Evolutionary conservation across 1,140 invertebrate genomes (phyloP).

Genomic region (Drosophila quadrilineata): DNA sequence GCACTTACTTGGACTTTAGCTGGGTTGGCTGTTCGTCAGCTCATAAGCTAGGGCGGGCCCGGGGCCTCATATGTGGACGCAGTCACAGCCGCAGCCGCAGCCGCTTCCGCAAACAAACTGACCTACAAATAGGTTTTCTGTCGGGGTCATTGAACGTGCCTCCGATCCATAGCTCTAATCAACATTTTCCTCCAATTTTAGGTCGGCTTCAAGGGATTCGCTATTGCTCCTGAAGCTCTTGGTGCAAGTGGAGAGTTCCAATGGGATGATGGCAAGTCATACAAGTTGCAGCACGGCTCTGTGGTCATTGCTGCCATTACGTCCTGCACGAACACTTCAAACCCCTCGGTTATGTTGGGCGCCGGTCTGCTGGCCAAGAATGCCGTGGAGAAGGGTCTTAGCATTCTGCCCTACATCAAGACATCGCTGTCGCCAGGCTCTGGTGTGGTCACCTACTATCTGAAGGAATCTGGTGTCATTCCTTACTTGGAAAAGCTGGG

Average conservation of each 20-base stretch:
- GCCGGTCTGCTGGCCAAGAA: slow-evolving; percentile 97
- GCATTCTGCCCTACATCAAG: slow-evolving; percentile 96
- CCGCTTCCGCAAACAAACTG: slow-evolving; percentile 64
- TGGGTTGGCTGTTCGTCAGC: no score
- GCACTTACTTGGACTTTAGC: slow-evolving; percentile 46
- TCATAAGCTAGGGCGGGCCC: no score
- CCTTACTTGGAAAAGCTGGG: slow-evolving; percentile 93
- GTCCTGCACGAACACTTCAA: slow-evolving; percentile 98
- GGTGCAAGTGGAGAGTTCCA: slow-evolving; percentile 87
- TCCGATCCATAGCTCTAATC: neutral
- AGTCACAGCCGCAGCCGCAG: no score
- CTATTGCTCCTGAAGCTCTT: slow-evolving; percentile 87
- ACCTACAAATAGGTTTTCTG: slow-evolving; percentile 51
- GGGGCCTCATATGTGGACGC: no score
- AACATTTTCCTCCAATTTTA: slow-evolving; percentile 73
- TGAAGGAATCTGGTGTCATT: slow-evolving; percentile 91
- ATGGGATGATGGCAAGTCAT: slow-evolving; percentile 91
- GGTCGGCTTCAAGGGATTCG: slow-evolving; percentile 98
- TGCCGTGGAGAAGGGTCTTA: slow-evolving; percentile 94
- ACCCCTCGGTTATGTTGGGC: slow-evolving; percentile 98
- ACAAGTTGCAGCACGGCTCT: slow-evolving; percentile 93
- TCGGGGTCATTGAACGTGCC: slow-evolving; percentile 61
- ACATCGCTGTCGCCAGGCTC: slow-evolving; percentile 98
- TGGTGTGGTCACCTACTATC: slow-evolving; percentile 98
- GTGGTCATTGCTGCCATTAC: slow-evolving; percentile 99